Evolutionary conservation across 2,113 vertebrate genomes (phyloP).

Genomic region (Gorsachius goisagi): DNA sequence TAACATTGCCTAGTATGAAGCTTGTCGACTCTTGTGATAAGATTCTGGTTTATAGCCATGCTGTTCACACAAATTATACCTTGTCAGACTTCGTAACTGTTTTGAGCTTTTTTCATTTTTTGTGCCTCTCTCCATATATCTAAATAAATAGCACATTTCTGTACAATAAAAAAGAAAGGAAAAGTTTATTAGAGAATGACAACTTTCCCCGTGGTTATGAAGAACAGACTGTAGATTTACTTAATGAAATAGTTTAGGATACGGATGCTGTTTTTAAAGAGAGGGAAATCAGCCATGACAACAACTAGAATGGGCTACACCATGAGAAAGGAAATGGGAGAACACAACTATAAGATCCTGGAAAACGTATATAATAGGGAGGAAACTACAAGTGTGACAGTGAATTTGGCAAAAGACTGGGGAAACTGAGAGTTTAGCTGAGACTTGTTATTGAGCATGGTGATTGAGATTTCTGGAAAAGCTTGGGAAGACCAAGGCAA

Average conservation of each 20-base stretch:
- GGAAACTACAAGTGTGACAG: neutral
- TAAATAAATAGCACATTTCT: neutral
- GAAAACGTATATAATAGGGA: neutral
- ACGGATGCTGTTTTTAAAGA: neutral
- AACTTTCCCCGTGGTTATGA: neutral
- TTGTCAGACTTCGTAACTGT: neutral
- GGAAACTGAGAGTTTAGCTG: neutral
- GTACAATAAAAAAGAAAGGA: neutral
- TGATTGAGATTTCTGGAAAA: neutral
- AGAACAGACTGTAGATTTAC: neutral
- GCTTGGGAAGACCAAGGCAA: neutral
- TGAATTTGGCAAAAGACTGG: neutral
- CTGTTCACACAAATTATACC: neutral
- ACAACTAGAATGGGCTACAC: neutral
- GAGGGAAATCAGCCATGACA: neutral
- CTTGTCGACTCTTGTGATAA: neutral
- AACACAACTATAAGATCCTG: neutral
- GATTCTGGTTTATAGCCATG: neutral
- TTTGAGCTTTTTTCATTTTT: neutral
- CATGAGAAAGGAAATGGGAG: neutral
- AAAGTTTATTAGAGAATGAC: neutral
- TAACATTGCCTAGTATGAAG: neutral
- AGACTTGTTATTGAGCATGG: neutral
- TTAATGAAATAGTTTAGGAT: neutral
- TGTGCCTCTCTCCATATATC: neutral